Evolutionary conservation across 2,888 invertebrate genomes (phyloP).

Genomic region (Nematopogon swammerdamellus): DNA sequence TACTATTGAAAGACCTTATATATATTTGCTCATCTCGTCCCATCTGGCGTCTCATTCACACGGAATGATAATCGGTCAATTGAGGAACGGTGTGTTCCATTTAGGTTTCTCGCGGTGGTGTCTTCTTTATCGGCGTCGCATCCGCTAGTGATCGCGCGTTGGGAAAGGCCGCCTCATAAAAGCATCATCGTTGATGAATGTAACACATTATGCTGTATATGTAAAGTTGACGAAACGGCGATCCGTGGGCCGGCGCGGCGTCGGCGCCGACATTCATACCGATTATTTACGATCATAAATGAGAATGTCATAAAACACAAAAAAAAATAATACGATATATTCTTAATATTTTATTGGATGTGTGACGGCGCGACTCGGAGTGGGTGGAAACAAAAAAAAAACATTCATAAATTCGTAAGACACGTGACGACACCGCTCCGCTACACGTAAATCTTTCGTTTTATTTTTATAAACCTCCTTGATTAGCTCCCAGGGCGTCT

Average conservation of each 20-base stretch:
- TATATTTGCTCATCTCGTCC: too few species aligned
- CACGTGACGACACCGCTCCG: constrained; percentile 13
- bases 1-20: too few species aligned
- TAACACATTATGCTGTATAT: neutral
- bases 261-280: constrained; percentile 19
- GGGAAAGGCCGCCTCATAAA: neutral
- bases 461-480: constrained; percentile 10
- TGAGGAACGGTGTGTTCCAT: too few species aligned
- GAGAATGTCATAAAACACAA: constrained; percentile 21
- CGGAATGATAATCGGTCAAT: too few species aligned
- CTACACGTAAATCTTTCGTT: constrained; percentile 8
- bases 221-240: neutral
- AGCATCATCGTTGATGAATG: neutral
- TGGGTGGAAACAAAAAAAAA: constrained; percentile 14
- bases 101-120: too few species aligned
- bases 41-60: too few species aligned
- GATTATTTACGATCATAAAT: constrained; percentile 26
- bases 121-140: too few species aligned
- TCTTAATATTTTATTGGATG: constrained; percentile 17
- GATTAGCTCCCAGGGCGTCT: neutral
- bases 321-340: constrained; percentile 14
- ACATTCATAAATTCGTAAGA: constrained; percentile 14
- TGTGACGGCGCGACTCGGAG: constrained; percentile 9
- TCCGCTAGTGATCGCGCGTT: neutral
- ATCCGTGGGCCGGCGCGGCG: constrained; percentile 6